These are phyloP conservation scores for Crenichthys baileyi DNA, from an alignment of 2,797 vertebrate genomes.

Conservation along the genomic window DNA sequence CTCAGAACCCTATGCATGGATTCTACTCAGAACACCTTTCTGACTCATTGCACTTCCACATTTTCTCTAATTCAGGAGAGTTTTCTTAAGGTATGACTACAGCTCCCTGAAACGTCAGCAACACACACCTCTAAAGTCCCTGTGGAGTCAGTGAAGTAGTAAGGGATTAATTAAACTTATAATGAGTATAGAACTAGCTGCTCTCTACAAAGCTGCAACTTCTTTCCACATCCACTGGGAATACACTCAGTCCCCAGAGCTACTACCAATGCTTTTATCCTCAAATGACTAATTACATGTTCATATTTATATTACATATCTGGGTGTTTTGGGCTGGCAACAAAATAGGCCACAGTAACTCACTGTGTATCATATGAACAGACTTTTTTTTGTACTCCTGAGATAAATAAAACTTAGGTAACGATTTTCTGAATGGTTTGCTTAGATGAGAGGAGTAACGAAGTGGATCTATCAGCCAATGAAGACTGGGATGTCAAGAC, in stretches of 20 bases:
- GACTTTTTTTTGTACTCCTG: conserved; percentile 10
- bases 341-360: conserved; percentile 13
- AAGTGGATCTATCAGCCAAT: conserved; percentile 87
- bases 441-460: conserved; percentile 90
- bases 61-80: conserved; percentile 56
- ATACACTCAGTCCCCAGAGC: conserved; percentile 48
- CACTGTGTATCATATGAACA: conserved; percentile 7
- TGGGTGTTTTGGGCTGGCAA: conserved; percentile 42
- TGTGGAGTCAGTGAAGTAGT: conserved; percentile 63
- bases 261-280: conserved; percentile 66
- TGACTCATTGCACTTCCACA: conserved; percentile 36
- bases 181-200: conserved; percentile 71
- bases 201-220: conserved; percentile 58
- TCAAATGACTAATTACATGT: conserved; percentile 71
- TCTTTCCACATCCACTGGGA: conserved; percentile 61
- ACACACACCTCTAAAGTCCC: conserved; percentile 59
- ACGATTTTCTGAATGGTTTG: conserved; percentile 30
- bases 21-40: conserved; percentile 40
- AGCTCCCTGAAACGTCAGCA: conserved; percentile 53
- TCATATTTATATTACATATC: conserved; percentile 70
- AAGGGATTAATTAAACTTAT: conserved; percentile 78
- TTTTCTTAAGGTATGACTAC: conserved; percentile 66
- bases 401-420: background rate
- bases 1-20: conserved; percentile 26
- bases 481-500: conserved; percentile 97